These are phyloP conservation scores for Sebastes reedi DNA, from an alignment of 2,797 vertebrate species.

Conservation along the genomic window DNA sequence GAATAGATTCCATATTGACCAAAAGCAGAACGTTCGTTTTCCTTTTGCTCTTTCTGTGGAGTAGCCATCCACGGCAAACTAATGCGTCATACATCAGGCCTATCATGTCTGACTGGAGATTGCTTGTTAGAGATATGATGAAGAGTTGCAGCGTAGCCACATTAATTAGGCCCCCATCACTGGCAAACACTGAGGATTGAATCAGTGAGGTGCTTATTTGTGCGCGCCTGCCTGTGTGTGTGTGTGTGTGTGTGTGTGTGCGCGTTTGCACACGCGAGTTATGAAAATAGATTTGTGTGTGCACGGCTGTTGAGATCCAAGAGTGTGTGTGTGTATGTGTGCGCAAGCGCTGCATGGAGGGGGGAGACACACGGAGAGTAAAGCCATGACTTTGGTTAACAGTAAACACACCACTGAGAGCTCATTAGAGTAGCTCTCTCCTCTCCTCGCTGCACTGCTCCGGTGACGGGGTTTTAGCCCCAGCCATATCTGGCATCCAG, in stretches of 20 bases:
- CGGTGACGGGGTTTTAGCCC: constrained; percentile 64
- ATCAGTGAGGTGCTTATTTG: constrained; percentile 49
- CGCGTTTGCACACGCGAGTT: constrained; percentile 23
- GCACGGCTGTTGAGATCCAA: constrained; percentile 27
- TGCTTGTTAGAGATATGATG: constrained; percentile 72
- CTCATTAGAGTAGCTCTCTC: constrained; percentile 77
- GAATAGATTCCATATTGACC: constrained; percentile 51
- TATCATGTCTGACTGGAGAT: constrained; percentile 63
- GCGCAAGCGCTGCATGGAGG: neutral
- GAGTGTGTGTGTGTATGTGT: constrained; percentile 7
- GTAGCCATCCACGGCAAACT: constrained; percentile 31
- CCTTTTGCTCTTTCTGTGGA: constrained; percentile 23
- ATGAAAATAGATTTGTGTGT: constrained; percentile 52
- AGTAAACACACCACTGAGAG: constrained; percentile 80
- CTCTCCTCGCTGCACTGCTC: constrained; percentile 64
- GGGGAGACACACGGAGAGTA: constrained; percentile 45
- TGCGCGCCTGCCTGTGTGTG: neutral
- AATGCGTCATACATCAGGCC: constrained; percentile 50
- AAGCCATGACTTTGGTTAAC: constrained; percentile 76
- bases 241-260: neutral
- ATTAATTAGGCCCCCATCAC: constrained; percentile 73
- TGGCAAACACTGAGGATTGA: constrained; percentile 48
- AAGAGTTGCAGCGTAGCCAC: constrained; percentile 59
- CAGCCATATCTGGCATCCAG: constrained; percentile 71
- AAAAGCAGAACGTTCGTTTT: constrained; percentile 14